Evolutionary conservation across 1,140 invertebrate genomes (phyloP).

Genomic region (Drosophila punjabiensis): DNA sequence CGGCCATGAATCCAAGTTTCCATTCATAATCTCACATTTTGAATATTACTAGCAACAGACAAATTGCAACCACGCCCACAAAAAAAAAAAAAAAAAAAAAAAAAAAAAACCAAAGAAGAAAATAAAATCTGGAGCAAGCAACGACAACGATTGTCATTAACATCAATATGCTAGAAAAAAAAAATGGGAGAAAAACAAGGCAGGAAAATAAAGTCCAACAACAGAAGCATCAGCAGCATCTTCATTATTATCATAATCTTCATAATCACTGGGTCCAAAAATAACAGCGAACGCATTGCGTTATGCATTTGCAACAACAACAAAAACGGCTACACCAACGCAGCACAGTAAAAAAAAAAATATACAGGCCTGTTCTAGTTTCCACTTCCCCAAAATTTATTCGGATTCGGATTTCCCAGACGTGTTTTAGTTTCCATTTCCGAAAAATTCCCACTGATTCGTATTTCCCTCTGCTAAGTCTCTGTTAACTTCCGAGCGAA

Average conservation of each 20-base stretch:
- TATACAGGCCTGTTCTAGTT: too few relatives aligned
- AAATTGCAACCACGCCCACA: constrained; percentile 24
- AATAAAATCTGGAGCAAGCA: constrained; percentile 7
- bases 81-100: neutral
- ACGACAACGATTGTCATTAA: constrained; percentile 49
- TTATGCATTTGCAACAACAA: constrained; percentile 49
- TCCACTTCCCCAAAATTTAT: too few relatives aligned
- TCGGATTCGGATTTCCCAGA: too few relatives aligned
- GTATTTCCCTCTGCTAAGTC: too few relatives aligned
- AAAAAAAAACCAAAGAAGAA: neutral
- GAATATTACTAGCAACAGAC: constrained; percentile 1
- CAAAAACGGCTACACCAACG: constrained; percentile 10
- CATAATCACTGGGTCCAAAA: constrained; percentile 56
- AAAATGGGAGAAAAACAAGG: constrained; percentile 5
- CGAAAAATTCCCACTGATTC: too few relatives aligned
- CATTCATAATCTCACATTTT: neutral
- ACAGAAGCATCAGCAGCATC: constrained; percentile 18
- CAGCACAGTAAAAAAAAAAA: constrained; percentile 6
- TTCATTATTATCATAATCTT: constrained; percentile 36
- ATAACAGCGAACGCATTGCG: constrained; percentile 71
- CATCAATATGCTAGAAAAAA: constrained; percentile 51
- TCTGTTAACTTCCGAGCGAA: too few relatives aligned
- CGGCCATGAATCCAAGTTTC: neutral
- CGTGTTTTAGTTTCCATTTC: too few relatives aligned
- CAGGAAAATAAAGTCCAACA: constrained; percentile 16